phyloP scores from a whole-genome alignment of 2,888 invertebrate species.

The Ochropleura leucogaster region DNA sequence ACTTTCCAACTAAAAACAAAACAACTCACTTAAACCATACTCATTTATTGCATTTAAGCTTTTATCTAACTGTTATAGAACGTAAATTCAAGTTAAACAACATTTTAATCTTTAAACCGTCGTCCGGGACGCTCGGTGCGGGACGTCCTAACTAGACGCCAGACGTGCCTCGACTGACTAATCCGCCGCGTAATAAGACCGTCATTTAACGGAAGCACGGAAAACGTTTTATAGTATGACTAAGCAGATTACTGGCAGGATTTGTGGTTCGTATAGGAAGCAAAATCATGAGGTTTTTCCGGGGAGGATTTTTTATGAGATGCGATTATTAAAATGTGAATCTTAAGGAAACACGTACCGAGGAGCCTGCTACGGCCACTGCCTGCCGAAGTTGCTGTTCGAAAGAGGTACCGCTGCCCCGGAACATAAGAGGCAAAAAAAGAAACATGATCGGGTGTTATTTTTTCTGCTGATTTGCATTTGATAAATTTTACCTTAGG shows the following conservation, averaged over 20 bases:
- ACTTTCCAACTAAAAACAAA: background rate
- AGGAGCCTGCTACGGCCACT: too few species aligned
- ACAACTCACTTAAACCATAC: background rate
- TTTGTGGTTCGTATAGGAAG: slow-evolving; percentile 4
- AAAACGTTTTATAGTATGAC: slow-evolving; percentile 36
- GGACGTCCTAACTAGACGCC: slow-evolving; percentile 37
- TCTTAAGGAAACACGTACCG: background rate
- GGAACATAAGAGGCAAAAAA: too few species aligned
- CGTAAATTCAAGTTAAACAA: slow-evolving; percentile 9
- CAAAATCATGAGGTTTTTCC: background rate
- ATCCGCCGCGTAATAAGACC: slow-evolving; percentile 41
- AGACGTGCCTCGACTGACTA: slow-evolving; percentile 52
- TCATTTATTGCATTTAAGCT: background rate
- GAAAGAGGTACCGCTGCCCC: too few species aligned
- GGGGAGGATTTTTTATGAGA: background rate
- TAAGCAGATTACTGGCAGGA: slow-evolving; percentile 36
- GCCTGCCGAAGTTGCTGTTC: too few species aligned
- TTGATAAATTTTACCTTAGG: background rate
- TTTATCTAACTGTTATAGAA: background rate
- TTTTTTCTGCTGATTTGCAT: background rate
- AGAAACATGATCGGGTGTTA: too few species aligned
- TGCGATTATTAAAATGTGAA: slow-evolving; percentile 1
- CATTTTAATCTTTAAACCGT: slow-evolving; percentile 24
- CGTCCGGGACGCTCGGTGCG: slow-evolving; percentile 1
- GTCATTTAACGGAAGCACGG: slow-evolving; percentile 44